A percentile compares a stretch with the other conserved stretches of the same genome.
phyloP scores from a whole-genome alignment of 1,140 invertebrate species.

The Drosophila equinoxialis region DNA sequence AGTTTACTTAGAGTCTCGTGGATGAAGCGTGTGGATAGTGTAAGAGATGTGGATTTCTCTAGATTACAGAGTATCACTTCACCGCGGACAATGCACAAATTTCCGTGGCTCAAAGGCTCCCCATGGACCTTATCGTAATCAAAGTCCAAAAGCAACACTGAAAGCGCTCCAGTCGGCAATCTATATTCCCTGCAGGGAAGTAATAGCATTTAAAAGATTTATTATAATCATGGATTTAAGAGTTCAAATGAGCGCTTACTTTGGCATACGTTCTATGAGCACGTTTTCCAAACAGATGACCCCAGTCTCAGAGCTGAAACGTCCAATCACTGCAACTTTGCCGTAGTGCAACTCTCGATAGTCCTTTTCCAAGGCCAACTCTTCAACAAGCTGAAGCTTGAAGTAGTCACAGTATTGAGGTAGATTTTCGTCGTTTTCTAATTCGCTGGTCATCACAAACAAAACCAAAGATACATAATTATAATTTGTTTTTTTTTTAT shows the following conservation, averaged over 20 bases:
- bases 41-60: conserved; percentile 22
- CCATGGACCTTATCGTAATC: conserved; percentile 25
- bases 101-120: conserved; percentile 27
- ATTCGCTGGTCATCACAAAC: conserved; percentile 1
- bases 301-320: conserved; percentile 30
- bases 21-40: conserved; percentile 41
- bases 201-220: not conserved
- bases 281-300: conserved; percentile 59
- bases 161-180: conserved; percentile 52
- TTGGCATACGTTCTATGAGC: conserved; percentile 44
- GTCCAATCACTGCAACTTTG: conserved; percentile 64
- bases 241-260: conserved; percentile 23
- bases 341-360: conserved; percentile 63
- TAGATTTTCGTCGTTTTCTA: conserved; percentile 21
- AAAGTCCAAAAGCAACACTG: conserved; percentile 51
- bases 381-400: conserved; percentile 64
- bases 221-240: not conserved
- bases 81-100: conserved; percentile 61
- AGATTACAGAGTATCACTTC: conserved; percentile 62
- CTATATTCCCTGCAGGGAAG: conserved; percentile 32
- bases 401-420: conserved; percentile 58
- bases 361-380: conserved; percentile 54
- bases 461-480: not conserved
- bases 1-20: conserved; percentile 34
- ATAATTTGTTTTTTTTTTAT: not conserved